A percentile compares a stretch with the other conserved stretches of the same genome.
These are phyloP conservation scores for Parnassius smintheus DNA, from an alignment of 2,888 invertebrate species.

Conservation along the genomic window DNA sequence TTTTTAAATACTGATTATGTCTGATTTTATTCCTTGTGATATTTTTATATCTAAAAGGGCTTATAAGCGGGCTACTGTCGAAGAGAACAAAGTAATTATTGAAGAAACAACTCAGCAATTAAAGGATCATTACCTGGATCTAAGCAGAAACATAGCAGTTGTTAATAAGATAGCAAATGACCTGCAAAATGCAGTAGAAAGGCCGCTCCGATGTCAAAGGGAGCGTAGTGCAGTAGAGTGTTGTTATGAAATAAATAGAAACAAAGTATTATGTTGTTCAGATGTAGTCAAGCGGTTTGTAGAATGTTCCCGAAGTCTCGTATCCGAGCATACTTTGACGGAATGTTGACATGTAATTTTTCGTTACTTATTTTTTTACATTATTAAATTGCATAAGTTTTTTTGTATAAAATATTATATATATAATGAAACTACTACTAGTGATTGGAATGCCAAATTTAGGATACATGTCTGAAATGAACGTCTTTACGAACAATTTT, in stretches of 20 bases:
- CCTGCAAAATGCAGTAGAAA: neutral
- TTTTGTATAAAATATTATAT: no score
- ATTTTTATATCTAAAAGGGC: slow-evolving; percentile 10
- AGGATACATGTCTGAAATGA: no score
- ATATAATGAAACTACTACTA: no score
- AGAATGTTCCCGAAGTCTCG: slow-evolving; percentile 6
- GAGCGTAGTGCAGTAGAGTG: slow-evolving; percentile 10
- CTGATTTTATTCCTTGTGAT: slow-evolving; percentile 5
- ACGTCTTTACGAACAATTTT: no score
- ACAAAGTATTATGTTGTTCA: slow-evolving; percentile 7
- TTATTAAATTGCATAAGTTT: no score
- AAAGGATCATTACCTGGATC: slow-evolving; percentile 5
- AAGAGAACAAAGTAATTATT: neutral
- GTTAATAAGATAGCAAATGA: slow-evolving; percentile 7
- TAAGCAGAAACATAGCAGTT: neutral
- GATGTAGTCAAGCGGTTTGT: slow-evolving; percentile 3
- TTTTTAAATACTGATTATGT: slow-evolving; percentile 6
- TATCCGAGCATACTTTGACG: neutral
- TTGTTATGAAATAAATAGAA: slow-evolving; percentile 8
- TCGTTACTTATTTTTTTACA: no score
- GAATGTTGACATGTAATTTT: neutral
- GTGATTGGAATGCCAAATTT: no score
- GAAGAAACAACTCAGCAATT: slow-evolving; percentile 7
- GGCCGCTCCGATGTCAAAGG: neutral
- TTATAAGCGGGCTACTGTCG: neutral